A percentile compares a stretch with the other conserved stretches of the same genome.
phyloP scores from a whole-genome alignment of 2,113 vertebrate species.

The Coturnix japonica region DNA sequence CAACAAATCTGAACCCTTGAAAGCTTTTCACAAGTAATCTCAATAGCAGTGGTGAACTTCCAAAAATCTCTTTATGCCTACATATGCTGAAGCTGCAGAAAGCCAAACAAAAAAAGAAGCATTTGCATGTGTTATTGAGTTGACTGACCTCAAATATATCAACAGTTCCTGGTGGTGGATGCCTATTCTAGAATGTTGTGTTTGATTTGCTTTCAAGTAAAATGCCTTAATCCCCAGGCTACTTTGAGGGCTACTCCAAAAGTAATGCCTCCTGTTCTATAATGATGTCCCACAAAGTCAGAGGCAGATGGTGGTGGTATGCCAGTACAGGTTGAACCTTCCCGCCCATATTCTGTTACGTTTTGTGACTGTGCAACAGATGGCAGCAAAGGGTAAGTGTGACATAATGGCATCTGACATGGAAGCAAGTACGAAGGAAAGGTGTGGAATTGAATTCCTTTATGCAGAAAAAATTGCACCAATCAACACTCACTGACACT shows the following conservation, averaged over 20 bases:
- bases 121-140: neutral
- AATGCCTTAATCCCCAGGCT: too few species aligned
- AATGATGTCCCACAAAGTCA: too few species aligned
- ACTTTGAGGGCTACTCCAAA: too few species aligned
- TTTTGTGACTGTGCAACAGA: too few species aligned
- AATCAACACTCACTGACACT: too few species aligned
- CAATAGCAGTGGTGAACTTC: neutral
- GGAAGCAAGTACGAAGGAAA: neutral
- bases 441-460: neutral
- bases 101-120: neutral
- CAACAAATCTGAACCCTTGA: neutral
- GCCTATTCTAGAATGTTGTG: neutral
- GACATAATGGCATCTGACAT: neutral
- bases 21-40: neutral
- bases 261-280: too few species aligned
- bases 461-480: neutral
- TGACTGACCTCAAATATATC: neutral
- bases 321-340: too few species aligned
- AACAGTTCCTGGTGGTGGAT: neutral
- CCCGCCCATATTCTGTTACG: too few species aligned
- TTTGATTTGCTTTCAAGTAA: too few species aligned
- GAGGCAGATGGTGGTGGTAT: too few species aligned
- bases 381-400: neutral
- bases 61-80: neutral
- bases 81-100: neutral